These are phyloP conservation scores for Thymelicus acteon DNA, from an alignment of 2,888 invertebrate species.

Conservation along the genomic window DNA sequence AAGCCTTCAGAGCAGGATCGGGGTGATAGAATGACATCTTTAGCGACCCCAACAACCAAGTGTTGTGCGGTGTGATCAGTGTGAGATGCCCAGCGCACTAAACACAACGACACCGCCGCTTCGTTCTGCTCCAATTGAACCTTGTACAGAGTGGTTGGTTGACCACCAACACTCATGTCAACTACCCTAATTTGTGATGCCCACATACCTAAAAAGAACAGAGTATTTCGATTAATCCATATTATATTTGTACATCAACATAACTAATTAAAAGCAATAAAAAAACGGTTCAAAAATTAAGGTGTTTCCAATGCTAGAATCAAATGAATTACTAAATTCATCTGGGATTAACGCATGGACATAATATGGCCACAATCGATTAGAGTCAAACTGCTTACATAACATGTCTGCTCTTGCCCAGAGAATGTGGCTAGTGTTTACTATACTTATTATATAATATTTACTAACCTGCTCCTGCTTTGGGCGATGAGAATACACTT, in stretches of 20 bases:
- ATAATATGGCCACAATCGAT: conserved; percentile 79
- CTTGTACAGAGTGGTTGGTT: conserved; percentile 90
- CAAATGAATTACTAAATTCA: conserved; percentile 74
- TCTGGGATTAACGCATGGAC: conserved; percentile 82
- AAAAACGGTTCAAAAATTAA: conserved; percentile 16
- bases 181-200: conserved; percentile 95
- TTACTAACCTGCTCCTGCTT: conserved; percentile 90
- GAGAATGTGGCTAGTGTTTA: conserved; percentile 70
- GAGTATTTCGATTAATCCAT: too few relatives aligned
- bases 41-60: conserved; percentile 95
- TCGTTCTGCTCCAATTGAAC: conserved; percentile 97
- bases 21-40: conserved; percentile 95
- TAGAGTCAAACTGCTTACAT: conserved; percentile 71
- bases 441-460: background rate
- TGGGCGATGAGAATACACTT: conserved; percentile 96
- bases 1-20: conserved; percentile 92
- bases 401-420: conserved; percentile 79
- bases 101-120: conserved; percentile 94
- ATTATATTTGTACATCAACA: too few relatives aligned
- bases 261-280: background rate
- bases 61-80: conserved; percentile 76
- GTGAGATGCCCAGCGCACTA: conserved; percentile 90
- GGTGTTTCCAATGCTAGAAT: conserved; percentile 79
- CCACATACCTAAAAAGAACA: conserved; percentile 91
- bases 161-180: conserved; percentile 88